These are phyloP conservation scores for Aphis craccivora DNA, from an alignment of 1,140 invertebrate species.

Conservation along the genomic window DNA sequence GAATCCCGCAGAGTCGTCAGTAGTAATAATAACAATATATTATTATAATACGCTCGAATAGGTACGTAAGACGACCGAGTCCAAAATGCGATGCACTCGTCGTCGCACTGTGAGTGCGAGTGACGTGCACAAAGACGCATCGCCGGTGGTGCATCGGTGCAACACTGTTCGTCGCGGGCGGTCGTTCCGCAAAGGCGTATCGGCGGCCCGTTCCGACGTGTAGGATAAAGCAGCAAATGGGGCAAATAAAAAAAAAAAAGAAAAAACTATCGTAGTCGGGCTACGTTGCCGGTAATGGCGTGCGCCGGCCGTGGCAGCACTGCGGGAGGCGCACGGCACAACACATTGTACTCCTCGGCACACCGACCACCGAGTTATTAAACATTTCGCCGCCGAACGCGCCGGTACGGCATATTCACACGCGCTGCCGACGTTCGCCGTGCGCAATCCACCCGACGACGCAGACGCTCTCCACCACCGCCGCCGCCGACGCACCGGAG, in stretches of 20 bases:
- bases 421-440: neutral
- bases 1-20: no score
- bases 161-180: no score
- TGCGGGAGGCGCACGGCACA: neutral
- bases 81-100: neutral
- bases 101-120: no score
- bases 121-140: no score
- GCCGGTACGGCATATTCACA: neutral
- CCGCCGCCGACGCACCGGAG: neutral
- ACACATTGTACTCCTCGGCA: constrained; percentile 1
- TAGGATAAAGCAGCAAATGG: no score
- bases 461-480: no score
- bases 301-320: neutral
- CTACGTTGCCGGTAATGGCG: neutral
- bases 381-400: constrained; percentile 7
- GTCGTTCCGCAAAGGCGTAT: neutral
- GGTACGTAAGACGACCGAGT: neutral
- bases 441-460: neutral
- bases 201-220: no score
- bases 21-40: no score
- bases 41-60: no score
- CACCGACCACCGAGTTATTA: constrained; percentile 27
- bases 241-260: neutral
- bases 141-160: neutral
- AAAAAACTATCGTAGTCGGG: neutral